Evolutionary conservation across 1,140 invertebrate species (phyloP).

Genomic region (Ditylenchus dipsaci): DNA sequence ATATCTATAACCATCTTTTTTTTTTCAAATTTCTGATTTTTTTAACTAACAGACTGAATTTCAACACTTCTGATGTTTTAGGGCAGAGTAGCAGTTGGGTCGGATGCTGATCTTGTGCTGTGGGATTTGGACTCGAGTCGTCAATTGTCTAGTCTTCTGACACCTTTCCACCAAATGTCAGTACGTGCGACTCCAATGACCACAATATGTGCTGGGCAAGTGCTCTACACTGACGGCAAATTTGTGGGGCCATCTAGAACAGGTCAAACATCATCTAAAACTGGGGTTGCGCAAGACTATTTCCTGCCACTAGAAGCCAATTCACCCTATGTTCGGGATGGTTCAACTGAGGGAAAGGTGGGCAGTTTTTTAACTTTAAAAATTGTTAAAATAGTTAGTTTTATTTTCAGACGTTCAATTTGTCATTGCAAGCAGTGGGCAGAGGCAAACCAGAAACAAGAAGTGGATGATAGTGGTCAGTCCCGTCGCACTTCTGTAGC

Average conservation of each 20-base stretch:
- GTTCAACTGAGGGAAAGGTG: constrained; percentile 17
- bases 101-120: constrained; percentile 15
- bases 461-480: not conserved
- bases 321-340: constrained; percentile 14
- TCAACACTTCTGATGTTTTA: no score
- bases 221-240: constrained; percentile 5
- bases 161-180: constrained; percentile 2
- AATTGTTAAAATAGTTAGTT: not conserved
- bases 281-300: not conserved
- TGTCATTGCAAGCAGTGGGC: not conserved
- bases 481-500: not conserved
- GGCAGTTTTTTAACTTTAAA: not conserved
- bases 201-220: constrained; percentile 7
- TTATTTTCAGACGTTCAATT: not conserved
- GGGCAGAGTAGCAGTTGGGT: constrained; percentile 13
- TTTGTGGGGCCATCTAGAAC: not conserved
- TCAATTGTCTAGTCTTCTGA: constrained; percentile 1
- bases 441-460: not conserved
- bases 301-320: constrained; percentile 7
- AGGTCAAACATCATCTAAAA: constrained; percentile 1
- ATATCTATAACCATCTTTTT: no score
- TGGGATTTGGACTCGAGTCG: constrained; percentile 17
- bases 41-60: no score
- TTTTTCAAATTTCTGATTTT: no score
- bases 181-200: constrained; percentile 8